Evolutionary conservation across 2,113 vertebrate genomes (phyloP).

Genomic region (Oncorhynchus masou): DNA sequence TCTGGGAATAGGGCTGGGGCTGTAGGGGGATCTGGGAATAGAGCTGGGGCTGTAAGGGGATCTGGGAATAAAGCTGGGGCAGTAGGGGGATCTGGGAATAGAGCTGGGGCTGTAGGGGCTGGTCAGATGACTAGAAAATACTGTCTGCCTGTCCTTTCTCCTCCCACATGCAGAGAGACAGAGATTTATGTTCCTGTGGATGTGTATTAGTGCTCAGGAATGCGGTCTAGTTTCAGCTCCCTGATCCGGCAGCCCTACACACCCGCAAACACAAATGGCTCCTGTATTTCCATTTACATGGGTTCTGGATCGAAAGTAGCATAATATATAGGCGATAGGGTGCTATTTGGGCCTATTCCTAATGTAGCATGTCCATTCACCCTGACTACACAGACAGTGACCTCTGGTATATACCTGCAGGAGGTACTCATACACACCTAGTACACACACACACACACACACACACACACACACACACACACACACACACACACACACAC

Average conservation of each 20-base stretch:
- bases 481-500: background rate
- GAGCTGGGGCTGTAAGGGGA: background rate
- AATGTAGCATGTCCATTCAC: conserved; percentile 48
- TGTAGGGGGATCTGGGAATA: background rate
- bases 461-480: background rate
- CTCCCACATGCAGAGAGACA: conserved; percentile 9
- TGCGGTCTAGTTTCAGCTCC: conserved; percentile 43
- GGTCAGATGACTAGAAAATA: conserved; percentile 6
- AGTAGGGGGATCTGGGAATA: too few species aligned
- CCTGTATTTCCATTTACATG: background rate
- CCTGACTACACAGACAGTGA: too few species aligned
- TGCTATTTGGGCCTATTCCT: background rate
- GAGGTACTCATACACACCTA: background rate
- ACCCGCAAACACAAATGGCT: background rate
- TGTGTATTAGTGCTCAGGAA: conserved; percentile 50
- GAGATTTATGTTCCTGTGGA: conserved; percentile 55
- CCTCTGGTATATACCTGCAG: background rate
- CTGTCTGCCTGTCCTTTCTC: conserved; percentile 24
- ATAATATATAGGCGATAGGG: background rate
- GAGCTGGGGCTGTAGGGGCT: background rate
- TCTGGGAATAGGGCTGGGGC: too few species aligned
- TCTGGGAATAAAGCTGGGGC: background rate
- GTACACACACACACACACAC: background rate
- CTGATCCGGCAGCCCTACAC: conserved; percentile 25
- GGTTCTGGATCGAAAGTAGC: too few species aligned